These are phyloP conservation scores for Tridacna crocea DNA, from an alignment of 2,888 invertebrate species.

Conservation along the genomic window DNA sequence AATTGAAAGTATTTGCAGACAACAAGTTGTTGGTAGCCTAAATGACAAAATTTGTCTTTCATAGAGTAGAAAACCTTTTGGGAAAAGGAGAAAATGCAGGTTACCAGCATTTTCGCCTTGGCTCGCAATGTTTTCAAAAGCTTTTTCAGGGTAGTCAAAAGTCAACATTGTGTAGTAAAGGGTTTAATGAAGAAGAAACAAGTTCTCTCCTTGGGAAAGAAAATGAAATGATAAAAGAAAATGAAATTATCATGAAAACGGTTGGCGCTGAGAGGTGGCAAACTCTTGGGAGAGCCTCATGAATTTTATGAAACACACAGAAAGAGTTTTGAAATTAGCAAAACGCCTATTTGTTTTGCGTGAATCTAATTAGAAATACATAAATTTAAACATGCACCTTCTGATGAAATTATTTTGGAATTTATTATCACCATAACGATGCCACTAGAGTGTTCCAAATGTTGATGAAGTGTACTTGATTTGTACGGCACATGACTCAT, in stretches of 20 bases:
- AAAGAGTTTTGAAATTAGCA: neutral
- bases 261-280: neutral
- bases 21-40: too few relatives aligned
- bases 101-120: too few relatives aligned
- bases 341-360: conserved; percentile 8
- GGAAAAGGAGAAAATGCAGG: too few relatives aligned
- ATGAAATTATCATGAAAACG: conserved; percentile 19
- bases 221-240: conserved; percentile 3
- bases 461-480: conserved; percentile 6
- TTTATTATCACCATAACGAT: conserved; percentile 7
- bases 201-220: neutral
- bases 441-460: conserved; percentile 10
- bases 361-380: conserved; percentile 2
- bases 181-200: neutral
- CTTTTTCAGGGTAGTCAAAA: neutral
- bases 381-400: conserved; percentile 11
- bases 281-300: conserved; percentile 13
- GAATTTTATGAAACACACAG: conserved; percentile 11
- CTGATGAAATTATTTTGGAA: conserved; percentile 22
- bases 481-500: conserved; percentile 11
- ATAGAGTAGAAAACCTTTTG: too few relatives aligned
- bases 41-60: too few relatives aligned
- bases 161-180: neutral
- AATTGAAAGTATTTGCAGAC: too few relatives aligned
- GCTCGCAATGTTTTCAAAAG: neutral